Base-by-base conservation (phyloP, 2,797 vertebrate species). In the Paedocypris micromegethes region DNA sequence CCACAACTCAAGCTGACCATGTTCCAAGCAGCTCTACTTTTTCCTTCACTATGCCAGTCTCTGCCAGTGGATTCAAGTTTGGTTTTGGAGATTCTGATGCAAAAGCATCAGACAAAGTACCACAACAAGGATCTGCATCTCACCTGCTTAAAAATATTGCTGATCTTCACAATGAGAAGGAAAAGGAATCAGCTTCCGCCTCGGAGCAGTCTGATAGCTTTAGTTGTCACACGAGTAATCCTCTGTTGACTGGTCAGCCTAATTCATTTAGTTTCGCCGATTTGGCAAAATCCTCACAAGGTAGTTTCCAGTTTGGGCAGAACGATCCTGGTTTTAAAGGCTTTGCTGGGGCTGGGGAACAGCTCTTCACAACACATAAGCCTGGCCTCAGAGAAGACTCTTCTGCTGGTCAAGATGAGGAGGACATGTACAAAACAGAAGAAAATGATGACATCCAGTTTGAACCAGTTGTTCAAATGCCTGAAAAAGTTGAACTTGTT, bases 391-490 rank as follows among this genome's bases (percentile, higher is more conserved):
- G 87, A 72, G 64, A 78, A 4, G 89, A 85, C 38, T 66, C 77
- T 3, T 81, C 88, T 75, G 75, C 79, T 76, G 91, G 93, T 49
- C 75, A 83, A 23, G 95, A 95, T 51, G 92, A 92, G 5, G 91
- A 94, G n/a, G 95, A 92, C 40, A 88, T 95, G 79, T 98, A 98
- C 77, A 97, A 92, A 83, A 98, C 96, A 0, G 96, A 99, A 66
- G 97, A 98, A 52, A 92, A 84, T 1, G 97, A 99, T 59, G 93
- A 98, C 57, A 98, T 98, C 71, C 96, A 97, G 84, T 99, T 99
- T 88, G 96, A 98, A 66, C 96, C 97, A n/a, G 92, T 99, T 41
- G 93, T 98, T 72, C 93, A 93, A 68, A 94, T 99, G 92, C 97
- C 97, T 58, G 97, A 98, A 6, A 97, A 93, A 75, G 91, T 98